Conservation (phyloP, 2,888 invertebrate species). For the Byasa hedistus region DNA sequence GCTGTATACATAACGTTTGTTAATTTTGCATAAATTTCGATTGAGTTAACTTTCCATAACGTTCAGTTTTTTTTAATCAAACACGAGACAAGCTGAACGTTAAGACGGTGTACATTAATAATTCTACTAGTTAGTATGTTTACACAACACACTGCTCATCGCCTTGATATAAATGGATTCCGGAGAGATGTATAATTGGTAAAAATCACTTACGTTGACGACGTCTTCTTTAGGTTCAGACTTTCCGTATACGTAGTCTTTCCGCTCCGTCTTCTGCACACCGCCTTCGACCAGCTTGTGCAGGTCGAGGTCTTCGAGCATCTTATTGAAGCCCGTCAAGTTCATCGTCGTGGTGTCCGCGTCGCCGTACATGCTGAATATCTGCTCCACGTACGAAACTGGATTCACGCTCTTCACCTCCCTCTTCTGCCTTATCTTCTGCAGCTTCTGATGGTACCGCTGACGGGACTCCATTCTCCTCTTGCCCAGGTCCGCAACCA, state of each 20-base stretch:
- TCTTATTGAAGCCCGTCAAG: conserved; percentile 83
- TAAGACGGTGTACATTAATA: too few relatives aligned
- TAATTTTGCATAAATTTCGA: too few relatives aligned
- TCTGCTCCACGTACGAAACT: conserved; percentile 82
- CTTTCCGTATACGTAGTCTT: conserved; percentile 50
- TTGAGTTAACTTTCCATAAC: too few relatives aligned
- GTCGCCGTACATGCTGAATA: conserved; percentile 85
- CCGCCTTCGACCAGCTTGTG: conserved; percentile 73
- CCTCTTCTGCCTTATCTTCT: conserved; percentile 48
- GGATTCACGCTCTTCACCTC: conserved; percentile 65
- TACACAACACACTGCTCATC: too few relatives aligned
- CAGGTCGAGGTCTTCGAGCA: conserved; percentile 82
- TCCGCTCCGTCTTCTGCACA: conserved; percentile 48
- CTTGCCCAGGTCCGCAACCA: conserved; percentile 48
- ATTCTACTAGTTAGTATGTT: too few relatives aligned
- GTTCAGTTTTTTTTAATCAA: too few relatives aligned
- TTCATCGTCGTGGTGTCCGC: conserved; percentile 82
- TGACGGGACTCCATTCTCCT: conserved; percentile 44
- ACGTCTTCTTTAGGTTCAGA: conserved; percentile 50
- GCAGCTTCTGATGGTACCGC: conserved; percentile 56
- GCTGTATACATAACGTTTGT: too few relatives aligned
- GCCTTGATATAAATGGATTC: not conserved
- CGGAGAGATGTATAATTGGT: too few relatives aligned
- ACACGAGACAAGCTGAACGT: too few relatives aligned
- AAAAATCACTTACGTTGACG: conserved; percentile 65